Conservation (phyloP, 2,888 invertebrate species). For the Idaea biselata region DNA sequence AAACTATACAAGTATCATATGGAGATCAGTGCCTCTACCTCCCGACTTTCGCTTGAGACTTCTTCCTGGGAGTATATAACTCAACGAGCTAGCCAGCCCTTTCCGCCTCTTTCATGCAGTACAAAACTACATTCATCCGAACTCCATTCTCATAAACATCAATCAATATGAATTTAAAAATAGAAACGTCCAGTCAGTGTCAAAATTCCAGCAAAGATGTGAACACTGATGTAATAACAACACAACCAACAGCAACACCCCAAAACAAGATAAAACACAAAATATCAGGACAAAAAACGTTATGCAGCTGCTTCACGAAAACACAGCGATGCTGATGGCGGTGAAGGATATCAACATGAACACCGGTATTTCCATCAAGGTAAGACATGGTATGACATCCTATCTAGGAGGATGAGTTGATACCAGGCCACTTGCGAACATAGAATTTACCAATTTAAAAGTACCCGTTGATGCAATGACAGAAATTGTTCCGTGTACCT, state of each 20-base stretch:
- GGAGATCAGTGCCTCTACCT: no score
- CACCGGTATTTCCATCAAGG: conserved; percentile 36
- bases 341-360: conserved; percentile 48
- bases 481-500: no score
- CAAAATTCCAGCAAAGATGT: conserved; percentile 60
- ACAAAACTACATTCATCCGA: not conserved
- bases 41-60: no score
- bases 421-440: not conserved
- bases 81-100: no score
- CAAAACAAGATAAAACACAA: conserved; percentile 11
- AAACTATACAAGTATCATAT: no score
- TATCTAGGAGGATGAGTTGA: not conserved
- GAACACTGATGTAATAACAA: conserved; percentile 34
- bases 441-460: conserved; percentile 5
- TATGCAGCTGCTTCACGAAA: conserved; percentile 67
- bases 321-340: conserved; percentile 41
- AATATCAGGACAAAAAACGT: conserved; percentile 29
- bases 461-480: no score
- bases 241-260: not conserved
- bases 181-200: conserved; percentile 55
- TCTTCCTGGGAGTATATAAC: no score
- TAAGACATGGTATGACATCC: conserved; percentile 5
- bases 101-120: not conserved
- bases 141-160: not conserved
- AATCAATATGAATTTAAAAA: conserved; percentile 43